A percentile compares a stretch with the other conserved stretches of the same genome.
phyloP scores from a whole-genome alignment of 2,888 invertebrate species.

The Drosophila siamana region DNA sequence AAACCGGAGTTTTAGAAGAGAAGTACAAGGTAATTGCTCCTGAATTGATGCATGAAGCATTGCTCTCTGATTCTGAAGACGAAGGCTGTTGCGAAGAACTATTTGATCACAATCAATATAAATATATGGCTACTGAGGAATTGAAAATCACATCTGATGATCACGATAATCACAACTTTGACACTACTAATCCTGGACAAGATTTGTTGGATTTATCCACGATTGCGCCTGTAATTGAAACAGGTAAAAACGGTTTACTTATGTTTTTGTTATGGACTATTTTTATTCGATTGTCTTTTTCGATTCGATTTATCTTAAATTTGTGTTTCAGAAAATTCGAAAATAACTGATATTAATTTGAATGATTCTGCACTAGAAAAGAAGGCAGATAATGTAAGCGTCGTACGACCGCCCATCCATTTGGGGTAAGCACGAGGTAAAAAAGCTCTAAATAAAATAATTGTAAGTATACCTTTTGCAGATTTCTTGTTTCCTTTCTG shows the following conservation, averaged over 20 bases:
- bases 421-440: slow-evolving; percentile 87
- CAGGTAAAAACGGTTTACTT: slow-evolving; percentile 39
- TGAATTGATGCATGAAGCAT: slow-evolving; percentile 99
- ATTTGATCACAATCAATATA: slow-evolving; percentile 89
- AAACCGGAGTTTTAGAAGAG: slow-evolving; percentile 89
- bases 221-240: slow-evolving; percentile 38
- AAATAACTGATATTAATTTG: slow-evolving; percentile 6
- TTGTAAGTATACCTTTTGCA: slow-evolving; percentile 85
- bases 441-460: background rate
- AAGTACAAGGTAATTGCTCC: slow-evolving; percentile 99
- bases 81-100: slow-evolving; percentile 95
- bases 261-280: no score
- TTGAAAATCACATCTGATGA: slow-evolving; percentile 89
- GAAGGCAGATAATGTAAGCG: slow-evolving; percentile 88
- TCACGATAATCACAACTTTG: slow-evolving; percentile 90
- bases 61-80: slow-evolving; percentile 99
- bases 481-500: slow-evolving; percentile 99
- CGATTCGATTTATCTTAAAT: no score
- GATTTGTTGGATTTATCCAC: slow-evolving; percentile 83
- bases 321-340: slow-evolving; percentile 22
- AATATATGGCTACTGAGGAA: slow-evolving; percentile 93
- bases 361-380: slow-evolving; percentile 75
- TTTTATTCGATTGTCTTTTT: no score
- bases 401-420: slow-evolving; percentile 88
- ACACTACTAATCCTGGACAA: slow-evolving; percentile 88